Evolutionary conservation across 2,113 vertebrate genomes (phyloP).

Genomic region (Perca schrenkii): DNA sequence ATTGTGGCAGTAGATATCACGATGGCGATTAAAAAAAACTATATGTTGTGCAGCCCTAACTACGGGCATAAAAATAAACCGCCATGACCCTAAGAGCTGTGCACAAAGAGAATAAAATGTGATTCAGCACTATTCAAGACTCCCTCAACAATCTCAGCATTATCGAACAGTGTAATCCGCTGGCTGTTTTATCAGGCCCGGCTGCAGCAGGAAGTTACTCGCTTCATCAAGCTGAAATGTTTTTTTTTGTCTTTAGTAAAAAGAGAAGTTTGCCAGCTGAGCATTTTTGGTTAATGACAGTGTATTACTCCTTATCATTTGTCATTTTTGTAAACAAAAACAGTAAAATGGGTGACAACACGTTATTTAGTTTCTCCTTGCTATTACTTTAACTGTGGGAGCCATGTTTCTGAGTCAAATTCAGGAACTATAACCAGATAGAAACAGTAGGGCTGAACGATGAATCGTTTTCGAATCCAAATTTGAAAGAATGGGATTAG

Average conservation of each 20-base stretch:
- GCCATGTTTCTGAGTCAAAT: background rate
- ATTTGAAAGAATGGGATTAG: no score
- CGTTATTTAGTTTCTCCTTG: background rate
- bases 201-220: background rate
- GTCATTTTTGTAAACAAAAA: slow-evolving; percentile 42
- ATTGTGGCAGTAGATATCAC: no score
- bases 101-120: background rate
- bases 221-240: slow-evolving; percentile 5
- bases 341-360: background rate
- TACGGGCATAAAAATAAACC: background rate
- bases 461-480: no score
- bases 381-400: background rate
- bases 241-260: background rate
- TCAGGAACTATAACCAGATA: background rate
- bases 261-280: slow-evolving; percentile 5
- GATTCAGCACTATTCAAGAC: background rate
- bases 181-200: background rate
- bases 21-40: no score
- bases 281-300: slow-evolving; percentile 25
- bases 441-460: no score
- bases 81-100: background rate
- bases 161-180: slow-evolving; percentile 1
- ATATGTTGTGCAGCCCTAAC: no score
- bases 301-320: slow-evolving; percentile 2
- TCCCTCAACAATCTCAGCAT: background rate